Conservation (phyloP, 2,888 invertebrate species). For the Calliscelio sp. region DNA sequence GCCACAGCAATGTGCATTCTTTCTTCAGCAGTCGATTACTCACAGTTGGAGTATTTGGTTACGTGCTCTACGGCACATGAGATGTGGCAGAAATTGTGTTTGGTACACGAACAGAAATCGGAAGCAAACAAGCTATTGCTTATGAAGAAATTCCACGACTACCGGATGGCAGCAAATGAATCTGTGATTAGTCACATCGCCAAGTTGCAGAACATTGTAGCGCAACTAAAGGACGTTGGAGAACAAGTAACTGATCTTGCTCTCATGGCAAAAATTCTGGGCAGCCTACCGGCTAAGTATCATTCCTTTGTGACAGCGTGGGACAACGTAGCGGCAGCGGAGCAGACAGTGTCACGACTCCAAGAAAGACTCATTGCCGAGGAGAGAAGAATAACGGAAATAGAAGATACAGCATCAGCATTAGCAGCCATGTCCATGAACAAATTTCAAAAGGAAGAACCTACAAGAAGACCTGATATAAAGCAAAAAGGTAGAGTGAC, state of each 20-base stretch:
- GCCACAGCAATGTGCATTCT: no score
- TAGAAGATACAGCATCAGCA: constrained; percentile 32
- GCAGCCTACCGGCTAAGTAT: constrained; percentile 19
- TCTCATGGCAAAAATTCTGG: constrained; percentile 29
- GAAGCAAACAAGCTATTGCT: no score
- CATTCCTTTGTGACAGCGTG: constrained; percentile 27
- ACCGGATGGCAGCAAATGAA: background rate
- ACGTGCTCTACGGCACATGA: no score
- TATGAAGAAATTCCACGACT: constrained; percentile 14
- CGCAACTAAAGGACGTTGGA: constrained; percentile 26
- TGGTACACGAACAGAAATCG: no score
- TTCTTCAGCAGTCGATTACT: no score
- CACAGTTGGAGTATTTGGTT: no score
- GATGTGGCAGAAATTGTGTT: no score
- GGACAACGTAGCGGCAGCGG: constrained; percentile 29
- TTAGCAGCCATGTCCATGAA: constrained; percentile 27
- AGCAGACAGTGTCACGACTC: no score
- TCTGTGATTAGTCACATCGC: constrained; percentile 27
- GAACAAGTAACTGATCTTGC: constrained; percentile 5
- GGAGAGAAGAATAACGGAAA: constrained; percentile 47
- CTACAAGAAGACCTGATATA: no score
- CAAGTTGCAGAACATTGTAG: constrained; percentile 17
- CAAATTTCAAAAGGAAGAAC: constrained; percentile 4
- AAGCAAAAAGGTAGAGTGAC: no score
- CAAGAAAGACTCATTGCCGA: constrained; percentile 27